A percentile compares a stretch with the other conserved stretches of the same genome.
Evolutionary conservation across 2,113 vertebrate genomes (phyloP).

Genomic region (Pseudorasbora parva): DNA sequence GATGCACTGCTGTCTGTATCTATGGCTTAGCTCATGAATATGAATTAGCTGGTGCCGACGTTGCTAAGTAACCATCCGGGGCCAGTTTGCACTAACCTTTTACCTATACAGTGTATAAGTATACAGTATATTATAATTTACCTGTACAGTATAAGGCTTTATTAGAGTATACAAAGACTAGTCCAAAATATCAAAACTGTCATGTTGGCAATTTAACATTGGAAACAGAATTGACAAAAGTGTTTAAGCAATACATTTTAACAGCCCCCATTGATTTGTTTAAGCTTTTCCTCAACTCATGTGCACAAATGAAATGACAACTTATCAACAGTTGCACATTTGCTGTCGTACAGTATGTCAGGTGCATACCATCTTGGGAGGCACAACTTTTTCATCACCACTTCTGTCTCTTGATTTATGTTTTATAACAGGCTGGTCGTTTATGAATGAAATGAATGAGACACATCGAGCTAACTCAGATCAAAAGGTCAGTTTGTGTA

Average conservation of each 20-base stretch:
- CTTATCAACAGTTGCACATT: not conserved
- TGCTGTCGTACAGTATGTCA: not conserved
- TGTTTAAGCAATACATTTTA: not conserved
- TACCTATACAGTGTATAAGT: too few relatives aligned
- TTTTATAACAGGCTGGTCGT: conserved; percentile 78
- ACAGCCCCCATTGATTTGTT: not conserved
- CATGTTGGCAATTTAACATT: not conserved
- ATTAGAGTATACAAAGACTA: not conserved
- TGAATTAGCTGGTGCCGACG: not conserved
- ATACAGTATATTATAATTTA: not conserved
- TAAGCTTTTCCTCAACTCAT: not conserved
- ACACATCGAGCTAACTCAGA: conserved; percentile 76
- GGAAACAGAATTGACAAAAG: not conserved
- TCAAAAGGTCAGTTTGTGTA: conserved; percentile 78
- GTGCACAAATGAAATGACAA: not conserved
- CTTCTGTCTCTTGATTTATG: conserved; percentile 25
- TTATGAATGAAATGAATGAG: conserved; percentile 82
- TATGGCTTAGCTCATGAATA: not conserved
- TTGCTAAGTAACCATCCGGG: not conserved
- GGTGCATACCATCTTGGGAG: not conserved
- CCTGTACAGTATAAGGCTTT: not conserved
- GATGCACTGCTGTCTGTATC: not conserved
- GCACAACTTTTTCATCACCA: not conserved
- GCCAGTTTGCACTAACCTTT: not conserved
- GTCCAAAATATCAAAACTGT: not conserved